Percentiles rank a stretch among this genome's conserved stretches.
Evolutionary conservation across 1,140 invertebrate genomes (phyloP).

Genomic region (Bilobella aurantiaca): DNA sequence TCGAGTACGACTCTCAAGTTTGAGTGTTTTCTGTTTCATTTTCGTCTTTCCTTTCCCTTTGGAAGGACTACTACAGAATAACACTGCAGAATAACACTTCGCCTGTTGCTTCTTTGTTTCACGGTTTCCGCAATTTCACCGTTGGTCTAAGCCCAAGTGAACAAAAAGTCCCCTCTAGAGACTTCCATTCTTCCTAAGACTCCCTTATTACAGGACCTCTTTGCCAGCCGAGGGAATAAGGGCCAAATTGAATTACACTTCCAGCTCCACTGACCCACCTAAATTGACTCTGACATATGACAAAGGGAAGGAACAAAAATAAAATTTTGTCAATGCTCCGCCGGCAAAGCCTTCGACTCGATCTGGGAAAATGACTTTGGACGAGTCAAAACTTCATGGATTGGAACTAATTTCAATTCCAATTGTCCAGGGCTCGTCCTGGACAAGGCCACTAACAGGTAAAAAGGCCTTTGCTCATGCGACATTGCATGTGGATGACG

Average conservation of each 20-base stretch:
- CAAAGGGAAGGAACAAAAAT: background rate
- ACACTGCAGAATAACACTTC: background rate
- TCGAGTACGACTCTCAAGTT: too few relatives aligned
- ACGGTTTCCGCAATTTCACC: background rate
- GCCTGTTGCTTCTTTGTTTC: slow-evolving; percentile 5
- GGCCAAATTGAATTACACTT: background rate
- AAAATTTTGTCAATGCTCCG: background rate
- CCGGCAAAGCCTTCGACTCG: background rate
- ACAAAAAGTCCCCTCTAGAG: background rate
- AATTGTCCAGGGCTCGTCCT: background rate
- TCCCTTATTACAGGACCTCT: background rate
- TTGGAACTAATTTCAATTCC: background rate
- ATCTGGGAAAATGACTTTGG: background rate
- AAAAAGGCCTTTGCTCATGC: background rate
- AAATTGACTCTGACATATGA: background rate
- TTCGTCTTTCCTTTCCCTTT: background rate
- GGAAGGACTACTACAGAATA: background rate
- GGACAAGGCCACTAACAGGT: background rate
- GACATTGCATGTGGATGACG: too few relatives aligned
- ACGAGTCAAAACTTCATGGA: too few relatives aligned
- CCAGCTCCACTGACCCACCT: background rate
- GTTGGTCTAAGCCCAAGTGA: background rate
- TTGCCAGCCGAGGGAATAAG: background rate
- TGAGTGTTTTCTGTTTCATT: background rate
- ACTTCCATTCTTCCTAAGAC: background rate